Percentiles rank a stretch among this genome's conserved stretches.
phyloP scores from a whole-genome alignment of 2,113 vertebrate species.

The Mugil cephalus region DNA sequence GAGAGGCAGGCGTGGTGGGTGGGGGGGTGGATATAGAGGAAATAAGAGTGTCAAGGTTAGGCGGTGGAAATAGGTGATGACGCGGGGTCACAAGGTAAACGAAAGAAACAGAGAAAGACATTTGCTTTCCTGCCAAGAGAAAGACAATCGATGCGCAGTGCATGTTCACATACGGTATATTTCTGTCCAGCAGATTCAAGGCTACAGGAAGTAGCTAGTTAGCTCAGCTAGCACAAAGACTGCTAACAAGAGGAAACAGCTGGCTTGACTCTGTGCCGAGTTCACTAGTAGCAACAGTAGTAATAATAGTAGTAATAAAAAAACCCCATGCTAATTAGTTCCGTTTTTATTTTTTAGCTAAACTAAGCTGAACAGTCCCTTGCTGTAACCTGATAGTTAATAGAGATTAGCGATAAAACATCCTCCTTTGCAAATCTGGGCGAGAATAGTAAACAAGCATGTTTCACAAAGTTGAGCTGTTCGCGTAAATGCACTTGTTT shows the following conservation, averaged over 20 bases:
- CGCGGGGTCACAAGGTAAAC: background rate
- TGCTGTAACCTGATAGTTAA: no score
- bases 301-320: no score
- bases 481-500: background rate
- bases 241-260: background rate
- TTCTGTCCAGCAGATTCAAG: background rate
- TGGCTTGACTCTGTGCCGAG: background rate
- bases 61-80: slow-evolving; percentile 27
- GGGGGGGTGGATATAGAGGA: slow-evolving; percentile 16
- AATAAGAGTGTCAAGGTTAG: slow-evolving; percentile 21
- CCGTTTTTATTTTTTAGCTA: background rate
- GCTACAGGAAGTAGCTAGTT: slow-evolving; percentile 2
- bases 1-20: slow-evolving; percentile 17
- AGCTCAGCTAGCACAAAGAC: background rate
- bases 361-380: no score
- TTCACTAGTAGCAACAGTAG: no score
- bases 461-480: background rate
- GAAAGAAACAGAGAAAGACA: slow-evolving; percentile 11
- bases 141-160: background rate
- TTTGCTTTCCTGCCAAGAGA: background rate
- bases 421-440: no score
- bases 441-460: background rate
- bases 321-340: no score
- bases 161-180: background rate
- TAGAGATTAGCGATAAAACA: no score